These are phyloP conservation scores for Tetramorium alpestre DNA, from an alignment of 1,140 invertebrate species.

Conservation along the genomic window DNA sequence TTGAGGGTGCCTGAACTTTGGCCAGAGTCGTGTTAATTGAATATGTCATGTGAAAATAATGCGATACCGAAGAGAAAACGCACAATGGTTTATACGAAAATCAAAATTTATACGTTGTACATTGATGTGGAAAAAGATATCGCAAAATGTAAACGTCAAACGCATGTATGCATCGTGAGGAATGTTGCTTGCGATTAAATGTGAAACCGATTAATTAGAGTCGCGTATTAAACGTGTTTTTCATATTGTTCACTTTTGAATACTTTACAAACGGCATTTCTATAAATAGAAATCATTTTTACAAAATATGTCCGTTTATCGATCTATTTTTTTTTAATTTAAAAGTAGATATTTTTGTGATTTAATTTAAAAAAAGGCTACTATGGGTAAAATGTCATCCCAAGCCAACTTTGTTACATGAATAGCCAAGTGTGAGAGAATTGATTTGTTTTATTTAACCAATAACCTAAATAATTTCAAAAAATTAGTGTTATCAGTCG, in stretches of 20 bases:
- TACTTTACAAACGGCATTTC: neutral
- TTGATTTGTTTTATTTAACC: no score
- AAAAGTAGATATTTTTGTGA: neutral
- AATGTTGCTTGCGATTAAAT: slow-evolving; percentile 10
- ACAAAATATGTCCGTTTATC: neutral
- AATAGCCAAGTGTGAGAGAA: no score
- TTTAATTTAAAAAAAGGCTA: no score
- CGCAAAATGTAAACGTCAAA: slow-evolving; percentile 21
- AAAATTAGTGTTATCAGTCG: no score
- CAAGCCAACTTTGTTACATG: no score
- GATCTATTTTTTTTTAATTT: neutral
- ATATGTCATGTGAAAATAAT: slow-evolving; percentile 33
- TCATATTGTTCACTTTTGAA: neutral
- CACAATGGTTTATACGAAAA: slow-evolving; percentile 21
- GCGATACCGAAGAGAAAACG: neutral
- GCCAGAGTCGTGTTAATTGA: slow-evolving; percentile 21
- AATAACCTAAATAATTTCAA: no score
- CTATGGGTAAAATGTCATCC: no score
- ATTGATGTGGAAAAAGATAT: slow-evolving; percentile 14
- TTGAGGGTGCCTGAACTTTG: slow-evolving; percentile 32
- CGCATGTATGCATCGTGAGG: neutral
- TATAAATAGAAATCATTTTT: neutral
- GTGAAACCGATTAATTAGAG: neutral
- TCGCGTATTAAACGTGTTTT: neutral
- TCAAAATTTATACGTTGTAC: slow-evolving; percentile 15